phyloP scores from a whole-genome alignment of 2,113 vertebrate genomes.

The Hylia prasina region DNA sequence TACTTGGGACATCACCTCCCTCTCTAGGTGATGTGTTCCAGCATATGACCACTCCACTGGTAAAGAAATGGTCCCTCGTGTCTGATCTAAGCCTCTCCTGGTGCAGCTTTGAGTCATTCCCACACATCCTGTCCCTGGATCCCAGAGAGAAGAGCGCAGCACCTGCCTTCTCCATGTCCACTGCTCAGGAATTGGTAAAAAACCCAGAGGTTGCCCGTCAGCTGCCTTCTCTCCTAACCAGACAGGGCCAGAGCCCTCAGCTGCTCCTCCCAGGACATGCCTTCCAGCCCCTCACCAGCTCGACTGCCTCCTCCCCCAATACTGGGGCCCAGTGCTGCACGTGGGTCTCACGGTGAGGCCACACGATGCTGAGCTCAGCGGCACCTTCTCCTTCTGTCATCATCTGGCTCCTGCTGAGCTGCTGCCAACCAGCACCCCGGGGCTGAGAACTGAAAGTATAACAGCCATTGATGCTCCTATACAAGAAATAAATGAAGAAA shows the following conservation, averaged over 20 bases:
- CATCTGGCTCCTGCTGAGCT: neutral
- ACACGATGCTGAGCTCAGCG: fast-evolving
- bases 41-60: neutral
- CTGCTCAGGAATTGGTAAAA: neutral
- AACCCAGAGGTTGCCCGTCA: fast-evolving
- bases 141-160: neutral
- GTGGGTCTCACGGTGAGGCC: fast-evolving
- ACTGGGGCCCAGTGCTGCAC: neutral
- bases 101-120: neutral
- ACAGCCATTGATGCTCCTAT: neutral
- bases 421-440: neutral
- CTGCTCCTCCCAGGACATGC: neutral
- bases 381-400: too few relatives aligned
- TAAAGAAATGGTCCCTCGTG: neutral
- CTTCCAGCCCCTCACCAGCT: neutral
- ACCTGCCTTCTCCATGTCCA: neutral
- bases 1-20: too few relatives aligned
- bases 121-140: neutral
- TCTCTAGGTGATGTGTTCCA: neutral
- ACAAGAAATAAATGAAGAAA: neutral
- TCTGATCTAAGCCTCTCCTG: neutral
- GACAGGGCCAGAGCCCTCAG: neutral
- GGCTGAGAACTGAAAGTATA: neutral
- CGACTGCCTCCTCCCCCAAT: fast-evolving
- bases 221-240: neutral